Evolutionary conservation across 2,113 vertebrate genomes (phyloP), one percentile per base, ranked within the genome.

Genomic region (Edolisoma coerulescens): DNA sequence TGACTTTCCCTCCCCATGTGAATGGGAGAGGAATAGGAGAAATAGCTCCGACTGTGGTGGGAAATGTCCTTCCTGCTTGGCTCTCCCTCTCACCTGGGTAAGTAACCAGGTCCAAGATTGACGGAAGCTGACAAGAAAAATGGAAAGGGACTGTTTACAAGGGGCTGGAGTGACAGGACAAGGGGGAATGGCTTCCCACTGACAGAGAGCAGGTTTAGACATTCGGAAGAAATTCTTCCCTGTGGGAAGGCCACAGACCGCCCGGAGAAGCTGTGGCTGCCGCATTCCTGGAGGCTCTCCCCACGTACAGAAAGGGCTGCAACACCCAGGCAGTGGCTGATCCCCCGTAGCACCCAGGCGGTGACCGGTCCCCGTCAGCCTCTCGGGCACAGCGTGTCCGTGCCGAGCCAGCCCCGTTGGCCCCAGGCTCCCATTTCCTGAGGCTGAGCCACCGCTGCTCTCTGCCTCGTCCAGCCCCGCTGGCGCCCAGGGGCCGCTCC

Each of bases 401-500:
- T 45, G 92, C 67, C 28, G 13, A 79, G 91, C 75, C 41, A 39
- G 92, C 76, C 89, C 49, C 3, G 9, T 60, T 15, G n/a, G 42
- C 87, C 90, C 89, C 21, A 94, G 93, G 77, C 64, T 96, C 88
- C 49, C 45, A 49, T 77, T 45, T 47, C 57, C 37, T 14, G 41
- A 75, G 71, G 67, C 76, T 4, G 24, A n/a, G 45, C 56, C 83
- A 50, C 12, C 27, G 7, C 73, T 15, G 71, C 17, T 79, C 81
- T 32, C 33, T 77, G 79, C 80, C 74, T 92, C 82, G 70, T 53
- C 21, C 2, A 61, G 41, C 63, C 92, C 44, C 3, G 4, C 63
- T 87, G 94, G 74, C 37, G 22, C 84, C 70, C 84, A 74, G 85
- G 88, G 69, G 45, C 92, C 77, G 79, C 87, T 84, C 41, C 56